Percentiles rank a stretch among this genome's conserved stretches.
These are phyloP conservation scores for Psettodes erumei DNA, from an alignment of 2,113 vertebrate genomes.

Conservation along the genomic window DNA sequence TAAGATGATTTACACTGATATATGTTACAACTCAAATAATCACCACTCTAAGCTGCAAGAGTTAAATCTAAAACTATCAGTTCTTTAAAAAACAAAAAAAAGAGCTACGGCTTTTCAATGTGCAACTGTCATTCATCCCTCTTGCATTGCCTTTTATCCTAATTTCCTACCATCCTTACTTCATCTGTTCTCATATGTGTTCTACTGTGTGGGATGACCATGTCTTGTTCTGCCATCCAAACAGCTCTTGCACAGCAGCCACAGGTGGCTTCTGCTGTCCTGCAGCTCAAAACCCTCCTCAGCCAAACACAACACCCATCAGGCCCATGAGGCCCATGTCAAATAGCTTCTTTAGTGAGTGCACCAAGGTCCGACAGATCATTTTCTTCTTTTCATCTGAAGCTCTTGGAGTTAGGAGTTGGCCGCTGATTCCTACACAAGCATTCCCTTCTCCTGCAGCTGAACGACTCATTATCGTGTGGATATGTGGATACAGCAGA, in stretches of 20 bases:
- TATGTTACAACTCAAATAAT: no score
- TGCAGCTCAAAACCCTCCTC: slow-evolving; percentile 44
- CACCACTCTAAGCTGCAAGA: background rate
- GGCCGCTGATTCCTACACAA: slow-evolving; percentile 32
- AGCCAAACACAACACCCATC: slow-evolving; percentile 83
- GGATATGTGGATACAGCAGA: slow-evolving; percentile 15
- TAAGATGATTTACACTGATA: no score
- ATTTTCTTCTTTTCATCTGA: slow-evolving; percentile 62
- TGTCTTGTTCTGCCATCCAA: slow-evolving; percentile 23
- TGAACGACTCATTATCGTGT: slow-evolving; percentile 32
- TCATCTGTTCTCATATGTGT: slow-evolving; percentile 9
- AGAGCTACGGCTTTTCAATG: background rate
- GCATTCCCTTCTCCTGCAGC: slow-evolving; percentile 46
- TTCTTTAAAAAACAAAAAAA: background rate
- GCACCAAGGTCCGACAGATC: slow-evolving; percentile 56
- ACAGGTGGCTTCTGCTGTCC: slow-evolving; percentile 82
- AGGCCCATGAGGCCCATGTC: slow-evolving; percentile 62
- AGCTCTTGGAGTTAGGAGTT: slow-evolving; percentile 35
- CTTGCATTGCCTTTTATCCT: slow-evolving; percentile 5
- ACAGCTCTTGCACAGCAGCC: slow-evolving; percentile 65
- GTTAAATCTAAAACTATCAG: background rate
- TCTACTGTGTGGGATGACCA: slow-evolving; percentile 13
- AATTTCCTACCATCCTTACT: background rate
- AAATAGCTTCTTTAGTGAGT: slow-evolving; percentile 68
- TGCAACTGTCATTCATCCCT: background rate